Evolutionary conservation across 2,797 vertebrate species (phyloP).

Genomic region (Gymnothorax reevesii): DNA sequence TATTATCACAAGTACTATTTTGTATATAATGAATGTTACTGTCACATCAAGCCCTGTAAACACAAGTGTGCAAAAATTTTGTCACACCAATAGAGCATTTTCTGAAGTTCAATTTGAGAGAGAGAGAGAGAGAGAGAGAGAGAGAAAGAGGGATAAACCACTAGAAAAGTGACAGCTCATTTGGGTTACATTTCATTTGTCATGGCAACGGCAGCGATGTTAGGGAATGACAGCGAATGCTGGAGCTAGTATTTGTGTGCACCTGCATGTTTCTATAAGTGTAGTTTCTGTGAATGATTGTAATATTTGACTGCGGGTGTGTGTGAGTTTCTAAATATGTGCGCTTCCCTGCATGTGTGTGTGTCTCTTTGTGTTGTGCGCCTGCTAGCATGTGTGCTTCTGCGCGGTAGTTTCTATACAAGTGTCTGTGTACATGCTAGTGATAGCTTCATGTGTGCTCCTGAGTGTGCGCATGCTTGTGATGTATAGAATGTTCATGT

Average conservation of each 20-base stretch:
- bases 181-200: neutral
- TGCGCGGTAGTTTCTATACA: neutral
- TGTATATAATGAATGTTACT: too few species aligned
- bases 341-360: conserved; percentile 17
- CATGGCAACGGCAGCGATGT: neutral
- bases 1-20: too few species aligned
- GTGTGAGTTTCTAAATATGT: neutral
- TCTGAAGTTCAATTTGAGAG: neutral
- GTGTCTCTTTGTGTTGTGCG: conserved; percentile 43
- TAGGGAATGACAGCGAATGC: neutral
- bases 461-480: conserved; percentile 25
- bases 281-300: conserved; percentile 26
- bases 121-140: neutral
- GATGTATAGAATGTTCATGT: conserved; percentile 23
- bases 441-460: conserved; percentile 25
- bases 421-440: neutral
- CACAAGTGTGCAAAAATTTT: too few species aligned
- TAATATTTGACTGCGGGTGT: neutral
- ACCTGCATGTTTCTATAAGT: conserved; percentile 1
- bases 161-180: neutral
- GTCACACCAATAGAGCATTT: too few species aligned
- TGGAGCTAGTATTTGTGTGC: conserved; percentile 24
- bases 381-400: too few species aligned
- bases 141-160: neutral
- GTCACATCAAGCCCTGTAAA: too few species aligned